Base-by-base conservation (phyloP, 2,888 invertebrate genomes). In the Cheilosia impressa region DNA sequence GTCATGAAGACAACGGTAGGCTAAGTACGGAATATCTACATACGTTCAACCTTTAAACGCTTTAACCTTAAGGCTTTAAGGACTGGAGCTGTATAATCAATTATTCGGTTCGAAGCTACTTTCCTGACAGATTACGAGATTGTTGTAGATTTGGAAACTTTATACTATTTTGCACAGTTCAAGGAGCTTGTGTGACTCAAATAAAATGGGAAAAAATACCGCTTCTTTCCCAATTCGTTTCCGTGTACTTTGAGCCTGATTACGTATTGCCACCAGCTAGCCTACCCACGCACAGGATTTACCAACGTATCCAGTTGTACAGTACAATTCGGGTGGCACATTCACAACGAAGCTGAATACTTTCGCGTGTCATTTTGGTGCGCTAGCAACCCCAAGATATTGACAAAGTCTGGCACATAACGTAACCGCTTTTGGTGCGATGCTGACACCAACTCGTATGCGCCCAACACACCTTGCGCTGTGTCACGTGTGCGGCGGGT, bases 401-500 rank as follows among this genome's bases (percentile, higher is more conserved):
- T 57, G 45, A 13, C 22, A 41, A n/a, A 5, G 10, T 4, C 38
- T 38, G 38, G 4, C 22, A 10, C 7, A 17, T 47, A 47, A 27
- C 19, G 53, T 5, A 45, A 69, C 31, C 50, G 60, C 41, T 68
- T 19, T 17, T 69, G 43, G 41, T 41, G 22, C 24, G n/a, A 7
- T 55, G 24, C 58, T 53, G 27, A 1, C 60, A 31, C 34, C 13
- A 31, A 34, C 10, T 53, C 58, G 27, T 47, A 47, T 45, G 43
- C 60, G 3, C 19, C 15, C 52, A 50, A 15, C 38, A 80, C 80
- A 85, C 84, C 75, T 80, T 75, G 75, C 60, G 57, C 53, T 65
- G 24, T 62, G 80, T 66, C 84, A 80, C 80, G 85, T 79, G 79
- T 72, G 52, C 72, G 41, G 17, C 17, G 50, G 34, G 72, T 79